Conservation (phyloP, 2,888 invertebrate species). For the Drosophila formosana region DNA sequence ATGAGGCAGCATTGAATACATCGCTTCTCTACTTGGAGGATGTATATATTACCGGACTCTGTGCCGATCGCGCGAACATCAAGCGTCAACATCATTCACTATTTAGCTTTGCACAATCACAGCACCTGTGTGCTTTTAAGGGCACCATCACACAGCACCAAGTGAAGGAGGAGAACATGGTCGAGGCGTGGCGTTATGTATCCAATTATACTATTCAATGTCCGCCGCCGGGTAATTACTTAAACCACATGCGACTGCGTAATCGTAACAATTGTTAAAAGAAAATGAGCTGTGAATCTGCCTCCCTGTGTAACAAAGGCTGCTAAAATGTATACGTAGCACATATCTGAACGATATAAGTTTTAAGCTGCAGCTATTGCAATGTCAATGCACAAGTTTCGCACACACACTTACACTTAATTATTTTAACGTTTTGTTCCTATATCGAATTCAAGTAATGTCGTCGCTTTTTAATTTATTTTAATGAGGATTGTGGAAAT, state of each 20-base stretch:
- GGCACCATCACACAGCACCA: constrained; percentile 87
- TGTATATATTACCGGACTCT: constrained; percentile 92
- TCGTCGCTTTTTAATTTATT: not conserved
- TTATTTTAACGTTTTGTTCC: not conserved
- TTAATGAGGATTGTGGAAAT: not conserved
- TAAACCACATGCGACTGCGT: constrained; percentile 76
- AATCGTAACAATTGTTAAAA: constrained; percentile 58
- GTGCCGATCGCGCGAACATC: constrained; percentile 87
- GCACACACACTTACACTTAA: not conserved
- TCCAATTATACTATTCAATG: constrained; percentile 82
- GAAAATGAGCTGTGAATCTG: constrained; percentile 43
- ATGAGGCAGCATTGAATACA: constrained; percentile 88
- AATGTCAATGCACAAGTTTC: not conserved
- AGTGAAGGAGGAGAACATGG: constrained; percentile 86
- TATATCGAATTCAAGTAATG: not conserved
- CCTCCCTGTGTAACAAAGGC: constrained; percentile 17
- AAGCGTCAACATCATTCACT: constrained; percentile 88
- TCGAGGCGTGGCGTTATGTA: constrained; percentile 83
- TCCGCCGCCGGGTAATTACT: constrained; percentile 81
- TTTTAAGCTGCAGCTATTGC: not conserved
- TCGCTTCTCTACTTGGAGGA: constrained; percentile 92
- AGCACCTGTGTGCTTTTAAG: constrained; percentile 86
- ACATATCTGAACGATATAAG: constrained; percentile 17
- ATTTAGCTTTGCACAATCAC: constrained; percentile 86
- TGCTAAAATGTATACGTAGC: constrained; percentile 23